Conservation (phyloP, 2,888 invertebrate genomes). For the Xylophagus ater region DNA sequence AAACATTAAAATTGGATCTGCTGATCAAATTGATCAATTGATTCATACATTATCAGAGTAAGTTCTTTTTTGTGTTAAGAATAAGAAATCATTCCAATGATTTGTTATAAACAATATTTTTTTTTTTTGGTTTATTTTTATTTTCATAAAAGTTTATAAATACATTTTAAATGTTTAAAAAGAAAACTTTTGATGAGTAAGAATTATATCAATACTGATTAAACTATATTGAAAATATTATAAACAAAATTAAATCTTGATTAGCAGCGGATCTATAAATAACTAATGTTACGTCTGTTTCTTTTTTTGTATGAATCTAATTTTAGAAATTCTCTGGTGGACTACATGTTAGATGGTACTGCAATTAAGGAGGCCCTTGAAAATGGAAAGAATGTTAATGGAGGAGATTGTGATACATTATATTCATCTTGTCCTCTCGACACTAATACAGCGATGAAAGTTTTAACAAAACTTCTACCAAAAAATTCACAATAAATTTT, state of each 20-base stretch:
- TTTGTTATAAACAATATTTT: too few relatives aligned
- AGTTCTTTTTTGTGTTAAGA: conserved; percentile 23
- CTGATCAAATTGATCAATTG: conserved; percentile 52
- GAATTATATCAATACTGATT: too few relatives aligned
- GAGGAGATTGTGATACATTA: conserved; percentile 45
- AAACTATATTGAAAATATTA: too few relatives aligned
- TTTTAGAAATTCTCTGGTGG: conserved; percentile 55
- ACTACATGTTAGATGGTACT: conserved; percentile 60
- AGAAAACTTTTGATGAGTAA: too few relatives aligned
- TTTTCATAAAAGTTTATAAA: too few relatives aligned
- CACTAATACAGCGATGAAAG: conserved; percentile 53
- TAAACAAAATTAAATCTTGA: too few relatives aligned
- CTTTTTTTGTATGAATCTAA: conserved; percentile 13
- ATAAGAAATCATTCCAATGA: background rate
- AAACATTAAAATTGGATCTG: conserved; percentile 50
- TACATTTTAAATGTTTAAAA: too few relatives aligned
- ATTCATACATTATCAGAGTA: conserved; percentile 53
- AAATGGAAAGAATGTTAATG: conserved; percentile 43
- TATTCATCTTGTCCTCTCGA: conserved; percentile 59
- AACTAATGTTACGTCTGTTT: conserved; percentile 9
- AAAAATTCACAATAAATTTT: conserved; percentile 23
- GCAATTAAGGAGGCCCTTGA: conserved; percentile 58
- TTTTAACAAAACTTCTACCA: conserved; percentile 57
- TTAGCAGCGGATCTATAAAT: too few relatives aligned
- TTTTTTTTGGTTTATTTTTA: too few relatives aligned